These are phyloP conservation scores for Aethina tumida DNA, from an alignment of 1,140 invertebrate genomes.

Conservation along the genomic window DNA sequence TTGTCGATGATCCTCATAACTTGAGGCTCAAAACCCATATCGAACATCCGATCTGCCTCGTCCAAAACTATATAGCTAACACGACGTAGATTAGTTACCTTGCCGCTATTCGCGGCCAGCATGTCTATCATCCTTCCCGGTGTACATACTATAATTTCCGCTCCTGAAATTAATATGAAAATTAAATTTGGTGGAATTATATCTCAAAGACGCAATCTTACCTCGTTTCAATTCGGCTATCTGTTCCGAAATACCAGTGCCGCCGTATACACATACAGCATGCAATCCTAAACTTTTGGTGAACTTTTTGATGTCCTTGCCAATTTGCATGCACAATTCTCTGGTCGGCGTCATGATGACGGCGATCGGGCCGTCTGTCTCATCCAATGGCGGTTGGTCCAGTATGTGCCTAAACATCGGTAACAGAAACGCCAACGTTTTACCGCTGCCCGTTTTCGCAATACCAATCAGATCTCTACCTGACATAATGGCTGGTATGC, in stretches of 20 bases:
- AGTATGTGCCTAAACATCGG: constrained; percentile 98
- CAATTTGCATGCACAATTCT: constrained; percentile 98
- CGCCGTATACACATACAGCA: constrained; percentile 96
- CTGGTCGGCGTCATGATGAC: constrained; percentile 97
- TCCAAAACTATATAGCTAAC: constrained; percentile 97
- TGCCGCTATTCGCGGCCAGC: constrained; percentile 93
- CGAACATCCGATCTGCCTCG: constrained; percentile 99
- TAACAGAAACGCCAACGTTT: constrained; percentile 95
- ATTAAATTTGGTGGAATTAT: no score
- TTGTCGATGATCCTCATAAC: constrained; percentile 97
- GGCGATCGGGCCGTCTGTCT: constrained; percentile 93
- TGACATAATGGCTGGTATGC: constrained; percentile 98
- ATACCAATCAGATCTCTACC: constrained; percentile 96
- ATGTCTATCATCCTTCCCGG: constrained; percentile 99
- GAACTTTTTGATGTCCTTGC: constrained; percentile 94
- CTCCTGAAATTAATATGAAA: constrained; percentile 33
- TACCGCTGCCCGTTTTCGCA: constrained; percentile 92
- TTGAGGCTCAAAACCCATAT: constrained; percentile 99
- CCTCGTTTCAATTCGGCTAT: constrained; percentile 97
- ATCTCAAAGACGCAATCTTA: constrained; percentile 2
- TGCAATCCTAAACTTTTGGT: constrained; percentile 77
- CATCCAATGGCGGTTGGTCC: constrained; percentile 86
- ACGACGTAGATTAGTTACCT: constrained; percentile 91
- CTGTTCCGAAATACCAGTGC: constrained; percentile 94
- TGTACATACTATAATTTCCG: constrained; percentile 98